Conservation (phyloP, 2,113 vertebrate species). For the Hemichromis elongatus region DNA sequence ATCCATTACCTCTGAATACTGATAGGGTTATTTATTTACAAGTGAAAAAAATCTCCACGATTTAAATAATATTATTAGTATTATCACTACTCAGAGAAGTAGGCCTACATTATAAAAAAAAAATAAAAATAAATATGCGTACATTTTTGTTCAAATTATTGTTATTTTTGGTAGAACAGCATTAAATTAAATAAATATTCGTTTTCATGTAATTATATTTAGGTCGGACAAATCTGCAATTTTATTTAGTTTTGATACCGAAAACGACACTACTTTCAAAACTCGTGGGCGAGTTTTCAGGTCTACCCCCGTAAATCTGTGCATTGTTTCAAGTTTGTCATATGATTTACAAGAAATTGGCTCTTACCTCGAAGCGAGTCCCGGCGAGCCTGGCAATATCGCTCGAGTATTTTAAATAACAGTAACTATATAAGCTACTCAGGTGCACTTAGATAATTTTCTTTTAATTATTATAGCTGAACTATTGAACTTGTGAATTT, state of each 20-base stretch:
- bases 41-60: neutral
- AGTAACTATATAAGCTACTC: neutral
- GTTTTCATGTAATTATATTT: neutral
- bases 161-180: neutral
- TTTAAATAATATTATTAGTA: neutral
- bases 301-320: conserved; percentile 18
- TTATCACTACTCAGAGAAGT: neutral
- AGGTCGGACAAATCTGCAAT: neutral
- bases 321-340: conserved; percentile 34
- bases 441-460: neutral
- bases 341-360: conserved; percentile 53
- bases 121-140: neutral
- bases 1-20: conserved; percentile 49
- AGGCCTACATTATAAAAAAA: neutral
- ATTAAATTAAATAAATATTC: neutral
- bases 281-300: conserved; percentile 18
- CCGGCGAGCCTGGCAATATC: neutral
- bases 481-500: neutral
- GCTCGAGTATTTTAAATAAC: neutral
- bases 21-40: conserved; percentile 8
- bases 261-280: neutral
- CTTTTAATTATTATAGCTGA: neutral
- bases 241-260: neutral
- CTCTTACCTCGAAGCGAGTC: neutral
- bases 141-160: neutral